Conservation (phyloP, 2,888 invertebrate genomes). For the Hipparchia semele region DNA sequence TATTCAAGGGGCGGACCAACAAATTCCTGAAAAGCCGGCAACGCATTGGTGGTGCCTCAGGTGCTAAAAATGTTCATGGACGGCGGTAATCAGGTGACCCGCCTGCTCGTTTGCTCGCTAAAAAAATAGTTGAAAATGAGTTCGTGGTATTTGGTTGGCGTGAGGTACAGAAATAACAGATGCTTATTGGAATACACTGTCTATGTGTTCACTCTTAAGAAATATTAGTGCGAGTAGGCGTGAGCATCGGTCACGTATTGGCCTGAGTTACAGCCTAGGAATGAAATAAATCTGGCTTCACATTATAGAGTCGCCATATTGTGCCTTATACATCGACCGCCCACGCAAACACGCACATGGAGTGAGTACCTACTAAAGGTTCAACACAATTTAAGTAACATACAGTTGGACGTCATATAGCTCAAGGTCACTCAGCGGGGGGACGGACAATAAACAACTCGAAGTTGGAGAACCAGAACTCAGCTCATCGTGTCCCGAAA, state of each 20-base stretch:
- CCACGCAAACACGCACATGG: conserved; percentile 56
- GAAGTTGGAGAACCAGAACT: too few species aligned
- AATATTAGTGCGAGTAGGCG: conserved; percentile 57
- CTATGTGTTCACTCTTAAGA: conserved; percentile 22
- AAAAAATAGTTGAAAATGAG: background rate
- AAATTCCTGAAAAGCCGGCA: too few species aligned
- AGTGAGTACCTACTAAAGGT: background rate
- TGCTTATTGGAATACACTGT: conserved; percentile 18
- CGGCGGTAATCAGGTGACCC: too few species aligned
- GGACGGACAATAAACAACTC: too few species aligned
- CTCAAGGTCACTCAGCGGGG: too few species aligned
- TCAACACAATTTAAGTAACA: background rate
- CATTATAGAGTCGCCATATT: conserved; percentile 48
- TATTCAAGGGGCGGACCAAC: too few species aligned
- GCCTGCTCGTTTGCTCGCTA: too few species aligned
- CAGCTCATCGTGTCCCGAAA: too few species aligned
- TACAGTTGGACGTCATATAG: background rate
- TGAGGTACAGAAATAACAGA: conserved; percentile 7
- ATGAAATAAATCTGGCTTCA: conserved; percentile 71
- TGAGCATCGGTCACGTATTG: conserved; percentile 79
- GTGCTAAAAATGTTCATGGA: too few species aligned
- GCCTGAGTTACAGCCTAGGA: conserved; percentile 73
- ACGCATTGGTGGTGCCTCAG: too few species aligned
- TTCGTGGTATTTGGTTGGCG: conserved; percentile 3
- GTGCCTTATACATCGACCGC: conserved; percentile 55